Conservation (phyloP, 1,140 invertebrate genomes). For the Trichonephila inaurata region DNA sequence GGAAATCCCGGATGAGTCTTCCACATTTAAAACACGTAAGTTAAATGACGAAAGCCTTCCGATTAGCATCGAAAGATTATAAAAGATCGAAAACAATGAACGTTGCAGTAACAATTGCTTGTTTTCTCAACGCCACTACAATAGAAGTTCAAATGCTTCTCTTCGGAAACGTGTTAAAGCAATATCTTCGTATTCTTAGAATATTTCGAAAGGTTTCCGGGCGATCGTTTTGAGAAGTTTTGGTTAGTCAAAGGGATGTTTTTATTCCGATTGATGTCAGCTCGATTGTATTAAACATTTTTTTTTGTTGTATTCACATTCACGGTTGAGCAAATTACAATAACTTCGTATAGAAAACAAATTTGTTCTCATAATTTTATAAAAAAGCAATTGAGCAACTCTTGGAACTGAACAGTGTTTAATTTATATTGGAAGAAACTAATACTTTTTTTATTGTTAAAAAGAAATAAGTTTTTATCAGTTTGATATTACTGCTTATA, state of each 20-base stretch:
- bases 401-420: not conserved
- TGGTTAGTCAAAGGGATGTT: not conserved
- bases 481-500: no score
- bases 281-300: not conserved
- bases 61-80: slow-evolving; percentile 56
- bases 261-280: not conserved
- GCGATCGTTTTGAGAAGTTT: not conserved
- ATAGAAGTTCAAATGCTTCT: not conserved
- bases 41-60: slow-evolving; percentile 41
- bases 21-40: not conserved
- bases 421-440: not conserved
- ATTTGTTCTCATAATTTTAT: not conserved
- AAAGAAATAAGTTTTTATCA: no score
- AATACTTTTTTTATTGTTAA: no score
- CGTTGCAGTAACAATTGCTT: slow-evolving; percentile 37
- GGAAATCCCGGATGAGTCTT: not conserved
- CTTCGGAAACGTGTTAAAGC: slow-evolving; percentile 25
- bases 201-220: not conserved
- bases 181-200: not conserved
- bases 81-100: slow-evolving; percentile 52
- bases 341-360: not conserved
- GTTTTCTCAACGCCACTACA: not conserved
- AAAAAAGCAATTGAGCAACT: not conserved
- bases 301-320: not conserved
- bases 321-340: not conserved